Evolutionary conservation across 2,113 vertebrate species (phyloP).

Genomic region (Carassius carassius): DNA sequence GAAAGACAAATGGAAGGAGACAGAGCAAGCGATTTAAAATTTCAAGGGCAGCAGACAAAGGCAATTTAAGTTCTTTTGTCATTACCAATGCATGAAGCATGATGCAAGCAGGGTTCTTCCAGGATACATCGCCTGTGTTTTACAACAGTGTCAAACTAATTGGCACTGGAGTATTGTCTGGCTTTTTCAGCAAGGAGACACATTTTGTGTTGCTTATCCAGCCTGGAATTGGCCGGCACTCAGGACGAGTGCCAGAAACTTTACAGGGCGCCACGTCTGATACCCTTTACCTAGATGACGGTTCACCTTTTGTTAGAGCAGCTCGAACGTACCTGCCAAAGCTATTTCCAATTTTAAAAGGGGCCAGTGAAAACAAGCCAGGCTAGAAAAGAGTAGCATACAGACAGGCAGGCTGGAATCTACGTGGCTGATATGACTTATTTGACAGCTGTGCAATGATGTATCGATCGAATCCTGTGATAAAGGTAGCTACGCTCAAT

Average conservation of each 20-base stretch:
- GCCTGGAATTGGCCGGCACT: not conserved
- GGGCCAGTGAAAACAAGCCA: conserved; percentile 15
- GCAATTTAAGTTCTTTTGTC: conserved; percentile 66
- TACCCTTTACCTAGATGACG: conserved; percentile 59
- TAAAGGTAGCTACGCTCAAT: conserved; percentile 66
- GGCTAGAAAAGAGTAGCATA: conserved; percentile 38
- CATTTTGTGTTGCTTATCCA: conserved; percentile 22
- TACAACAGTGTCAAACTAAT: conserved; percentile 71
- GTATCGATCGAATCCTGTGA: conserved; percentile 68
- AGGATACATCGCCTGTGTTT: conserved; percentile 62
- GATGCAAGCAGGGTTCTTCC: conserved; percentile 59
- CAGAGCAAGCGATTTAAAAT: conserved; percentile 65
- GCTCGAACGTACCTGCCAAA: conserved; percentile 49
- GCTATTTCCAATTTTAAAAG: conserved; percentile 58
- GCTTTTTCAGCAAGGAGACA: conserved; percentile 20
- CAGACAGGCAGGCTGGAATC: conserved; percentile 51
- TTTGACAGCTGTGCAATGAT: conserved; percentile 68
- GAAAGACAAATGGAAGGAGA: conserved; percentile 65
- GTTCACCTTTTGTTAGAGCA: conserved; percentile 56
- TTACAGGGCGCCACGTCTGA: conserved; percentile 32
- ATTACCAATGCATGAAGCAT: conserved; percentile 68
- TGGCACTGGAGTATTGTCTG: conserved; percentile 48
- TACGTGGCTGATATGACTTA: conserved; percentile 68
- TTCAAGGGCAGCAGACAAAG: conserved; percentile 47
- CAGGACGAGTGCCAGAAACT: conserved; percentile 29